Conservation (phyloP, 1,140 invertebrate species). For the Ips nitidus region DNA sequence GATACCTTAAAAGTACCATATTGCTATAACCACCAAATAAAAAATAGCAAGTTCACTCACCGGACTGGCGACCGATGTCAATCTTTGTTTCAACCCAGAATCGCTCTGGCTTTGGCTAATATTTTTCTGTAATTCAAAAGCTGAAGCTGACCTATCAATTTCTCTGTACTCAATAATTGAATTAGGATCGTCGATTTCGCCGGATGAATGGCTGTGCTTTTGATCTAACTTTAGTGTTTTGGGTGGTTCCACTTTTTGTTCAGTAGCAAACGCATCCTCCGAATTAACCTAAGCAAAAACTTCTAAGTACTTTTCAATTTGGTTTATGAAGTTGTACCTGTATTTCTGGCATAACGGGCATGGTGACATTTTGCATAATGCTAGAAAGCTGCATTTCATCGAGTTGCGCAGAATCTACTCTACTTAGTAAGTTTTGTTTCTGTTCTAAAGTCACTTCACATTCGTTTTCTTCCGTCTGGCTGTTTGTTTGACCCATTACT, state of each 20-base stretch:
- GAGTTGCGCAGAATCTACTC: slow-evolving; percentile 52
- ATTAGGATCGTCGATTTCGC: slow-evolving; percentile 59
- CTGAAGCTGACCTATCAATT: slow-evolving; percentile 64
- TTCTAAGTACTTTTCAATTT: neutral
- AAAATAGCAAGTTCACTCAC: slow-evolving; percentile 50
- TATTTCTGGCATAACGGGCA: slow-evolving; percentile 65
- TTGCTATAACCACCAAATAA: neutral
- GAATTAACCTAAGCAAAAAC: slow-evolving; percentile 49
- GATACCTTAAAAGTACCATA: neutral
- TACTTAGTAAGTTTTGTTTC: slow-evolving; percentile 52
- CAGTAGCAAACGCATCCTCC: slow-evolving; percentile 42
- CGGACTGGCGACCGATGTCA: slow-evolving; percentile 63
- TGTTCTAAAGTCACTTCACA: slow-evolving; percentile 47
- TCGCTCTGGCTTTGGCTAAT: slow-evolving; percentile 78
- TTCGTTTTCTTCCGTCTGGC: slow-evolving; percentile 28
- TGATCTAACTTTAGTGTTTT: slow-evolving; percentile 59
- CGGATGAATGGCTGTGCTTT: slow-evolving; percentile 69
- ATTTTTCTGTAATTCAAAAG: slow-evolving; percentile 63
- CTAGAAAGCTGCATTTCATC: slow-evolving; percentile 56
- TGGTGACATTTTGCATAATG: slow-evolving; percentile 59
- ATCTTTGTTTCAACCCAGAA: slow-evolving; percentile 67
- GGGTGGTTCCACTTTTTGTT: slow-evolving; percentile 55
- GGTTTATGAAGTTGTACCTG: slow-evolving; percentile 50
- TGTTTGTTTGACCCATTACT: slow-evolving; percentile 57
- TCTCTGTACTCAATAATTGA: slow-evolving; percentile 47